Evolutionary conservation across 1,140 invertebrate genomes (phyloP).

Genomic region (Pollicipes pollicipes): DNA sequence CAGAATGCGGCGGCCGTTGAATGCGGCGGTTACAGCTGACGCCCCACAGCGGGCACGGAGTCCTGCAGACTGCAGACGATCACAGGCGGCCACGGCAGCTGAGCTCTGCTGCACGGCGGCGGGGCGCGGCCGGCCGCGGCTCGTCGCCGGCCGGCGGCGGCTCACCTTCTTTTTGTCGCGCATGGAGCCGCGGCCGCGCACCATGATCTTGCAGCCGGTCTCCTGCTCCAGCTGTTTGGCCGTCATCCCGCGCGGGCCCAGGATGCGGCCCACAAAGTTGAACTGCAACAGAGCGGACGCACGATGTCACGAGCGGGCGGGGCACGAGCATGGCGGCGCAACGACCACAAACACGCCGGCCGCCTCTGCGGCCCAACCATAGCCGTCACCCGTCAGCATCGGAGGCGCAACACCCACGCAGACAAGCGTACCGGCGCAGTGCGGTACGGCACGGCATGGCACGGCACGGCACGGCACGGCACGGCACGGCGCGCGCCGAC

Average conservation of each 20-base stretch:
- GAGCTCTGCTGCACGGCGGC: too few species aligned
- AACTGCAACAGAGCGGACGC: slow-evolving; percentile 52
- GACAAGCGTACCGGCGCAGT: too few species aligned
- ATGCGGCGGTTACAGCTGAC: neutral
- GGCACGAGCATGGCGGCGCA: neutral
- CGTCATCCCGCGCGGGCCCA: slow-evolving; percentile 97
- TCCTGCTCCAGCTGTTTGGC: slow-evolving; percentile 98
- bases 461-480: neutral
- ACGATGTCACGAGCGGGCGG: too few species aligned
- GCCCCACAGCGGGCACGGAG: too few species aligned
- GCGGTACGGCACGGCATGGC: neutral
- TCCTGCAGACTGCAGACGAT: too few species aligned
- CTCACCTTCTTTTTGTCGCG: slow-evolving; percentile 95
- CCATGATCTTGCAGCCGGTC: slow-evolving; percentile 99
- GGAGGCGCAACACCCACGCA: neutral
- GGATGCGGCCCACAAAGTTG: slow-evolving; percentile 98
- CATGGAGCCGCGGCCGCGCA: slow-evolving; percentile 99
- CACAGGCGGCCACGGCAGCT: neutral
- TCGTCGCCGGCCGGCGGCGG: neutral
- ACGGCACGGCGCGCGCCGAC: neutral
- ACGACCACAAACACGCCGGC: neutral
- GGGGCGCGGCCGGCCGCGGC: too few species aligned
- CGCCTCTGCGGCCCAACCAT: neutral
- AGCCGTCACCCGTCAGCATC: neutral
- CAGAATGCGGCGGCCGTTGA: neutral